Conservation (phyloP, 2,797 vertebrate genomes). For the Acipenser ruthenus region DNA sequence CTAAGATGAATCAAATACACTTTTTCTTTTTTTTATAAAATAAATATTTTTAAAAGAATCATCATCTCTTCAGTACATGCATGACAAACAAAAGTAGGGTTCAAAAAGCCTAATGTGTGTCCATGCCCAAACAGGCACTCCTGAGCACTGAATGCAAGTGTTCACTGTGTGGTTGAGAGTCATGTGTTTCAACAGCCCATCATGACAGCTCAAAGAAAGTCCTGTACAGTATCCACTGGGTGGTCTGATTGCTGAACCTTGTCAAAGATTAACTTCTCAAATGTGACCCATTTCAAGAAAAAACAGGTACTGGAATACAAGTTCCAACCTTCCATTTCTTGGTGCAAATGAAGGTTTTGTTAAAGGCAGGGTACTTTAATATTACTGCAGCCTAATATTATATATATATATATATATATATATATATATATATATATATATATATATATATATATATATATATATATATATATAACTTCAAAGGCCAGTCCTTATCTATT, state of each 20-base stretch:
- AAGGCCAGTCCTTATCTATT: too few species aligned
- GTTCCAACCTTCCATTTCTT: too few species aligned
- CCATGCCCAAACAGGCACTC: conserved; percentile 23
- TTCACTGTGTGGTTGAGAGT: conserved; percentile 7
- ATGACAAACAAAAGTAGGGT: conserved; percentile 11
- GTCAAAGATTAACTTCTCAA: conserved; percentile 32
- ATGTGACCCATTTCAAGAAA: conserved; percentile 24
- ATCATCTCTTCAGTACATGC: conserved; percentile 24
- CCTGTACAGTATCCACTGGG: conserved; percentile 31
- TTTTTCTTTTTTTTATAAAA: too few species aligned
- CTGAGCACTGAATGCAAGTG: conserved; percentile 20
- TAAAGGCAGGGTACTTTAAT: too few species aligned
- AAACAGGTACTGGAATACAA: neutral
- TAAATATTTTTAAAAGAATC: too few species aligned
- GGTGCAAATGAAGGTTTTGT: too few species aligned
- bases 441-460: too few species aligned
- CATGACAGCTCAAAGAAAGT: conserved; percentile 16
- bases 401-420: too few species aligned
- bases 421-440: too few species aligned
- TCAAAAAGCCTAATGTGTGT: conserved; percentile 19
- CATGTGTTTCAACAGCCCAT: conserved; percentile 23
- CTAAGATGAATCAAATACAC: too few species aligned
- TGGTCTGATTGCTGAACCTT: conserved; percentile 42
- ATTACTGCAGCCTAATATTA: too few species aligned
- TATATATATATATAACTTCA: too few species aligned